Conservation (phyloP, 2,797 vertebrate species). For the Muraenolepis orangiensis region DNA sequence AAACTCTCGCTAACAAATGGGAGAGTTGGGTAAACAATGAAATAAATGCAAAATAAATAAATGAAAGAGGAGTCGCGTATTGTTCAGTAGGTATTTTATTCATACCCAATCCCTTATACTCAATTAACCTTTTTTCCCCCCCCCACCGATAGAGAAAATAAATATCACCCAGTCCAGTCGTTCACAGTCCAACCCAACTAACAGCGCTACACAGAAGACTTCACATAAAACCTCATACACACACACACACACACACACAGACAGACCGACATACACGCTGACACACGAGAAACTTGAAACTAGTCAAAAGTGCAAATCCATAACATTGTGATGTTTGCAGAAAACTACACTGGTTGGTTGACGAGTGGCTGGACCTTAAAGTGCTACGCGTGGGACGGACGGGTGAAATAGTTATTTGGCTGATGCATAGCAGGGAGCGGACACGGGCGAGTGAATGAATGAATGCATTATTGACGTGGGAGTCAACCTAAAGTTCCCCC, state of each 20-base stretch:
- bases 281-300: background rate
- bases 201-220: background rate
- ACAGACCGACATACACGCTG: background rate
- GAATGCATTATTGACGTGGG: background rate
- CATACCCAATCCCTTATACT: background rate
- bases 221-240: slow-evolving; percentile 6
- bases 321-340: background rate
- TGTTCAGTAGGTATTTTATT: background rate
- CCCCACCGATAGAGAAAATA: background rate
- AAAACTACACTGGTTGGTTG: background rate
- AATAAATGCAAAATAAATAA: background rate
- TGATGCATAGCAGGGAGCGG: background rate
- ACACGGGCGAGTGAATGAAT: background rate
- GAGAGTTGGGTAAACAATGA: too few relatives aligned
- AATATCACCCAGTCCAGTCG: background rate
- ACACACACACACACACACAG: background rate
- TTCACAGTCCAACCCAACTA: background rate
- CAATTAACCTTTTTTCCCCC: background rate
- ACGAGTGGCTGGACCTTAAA: background rate
- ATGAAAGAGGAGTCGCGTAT: background rate
- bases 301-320: background rate
- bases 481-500: background rate
- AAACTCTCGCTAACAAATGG: background rate
- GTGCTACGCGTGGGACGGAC: background rate
- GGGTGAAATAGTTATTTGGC: background rate